Evolutionary conservation across 2,113 vertebrate genomes (phyloP).

Genomic region (Siphamia tubifer): DNA sequence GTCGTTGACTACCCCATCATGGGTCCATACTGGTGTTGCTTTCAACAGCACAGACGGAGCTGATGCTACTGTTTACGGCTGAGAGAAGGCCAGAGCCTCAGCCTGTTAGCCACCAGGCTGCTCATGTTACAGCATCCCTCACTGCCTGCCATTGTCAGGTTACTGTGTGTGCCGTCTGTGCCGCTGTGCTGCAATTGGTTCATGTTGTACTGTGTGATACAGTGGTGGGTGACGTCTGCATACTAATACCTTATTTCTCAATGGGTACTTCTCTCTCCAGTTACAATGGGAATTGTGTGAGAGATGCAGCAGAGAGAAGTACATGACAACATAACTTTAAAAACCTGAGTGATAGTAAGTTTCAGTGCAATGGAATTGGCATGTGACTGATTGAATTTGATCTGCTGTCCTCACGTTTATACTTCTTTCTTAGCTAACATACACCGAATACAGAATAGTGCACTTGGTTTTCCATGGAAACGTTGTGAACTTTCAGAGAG

Average conservation of each 20-base stretch:
- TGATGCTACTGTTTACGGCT: conserved; percentile 44
- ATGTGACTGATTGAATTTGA: too few relatives aligned
- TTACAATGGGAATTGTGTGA: conserved; percentile 8
- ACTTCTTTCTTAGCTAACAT: too few relatives aligned
- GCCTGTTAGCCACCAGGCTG: conserved; percentile 34
- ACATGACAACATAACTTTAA: neutral
- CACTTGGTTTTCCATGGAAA: neutral
- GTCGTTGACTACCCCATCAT: neutral
- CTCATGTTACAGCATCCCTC: conserved; percentile 71
- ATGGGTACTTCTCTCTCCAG: conserved; percentile 22
- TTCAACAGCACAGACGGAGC: neutral
- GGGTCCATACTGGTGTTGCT: neutral
- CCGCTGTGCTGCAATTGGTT: conserved; percentile 44
- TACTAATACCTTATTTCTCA: conserved; percentile 47
- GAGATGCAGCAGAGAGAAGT: neutral
- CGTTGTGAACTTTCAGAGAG: neutral
- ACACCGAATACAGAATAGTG: neutral
- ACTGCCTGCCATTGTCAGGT: conserved; percentile 65
- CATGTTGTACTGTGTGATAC: conserved; percentile 26
- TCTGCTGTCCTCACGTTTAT: too few relatives aligned
- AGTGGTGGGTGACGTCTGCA: conserved; percentile 47
- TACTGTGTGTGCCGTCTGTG: conserved; percentile 36
- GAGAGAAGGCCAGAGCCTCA: conserved; percentile 34
- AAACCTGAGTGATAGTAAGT: conserved; percentile 36
- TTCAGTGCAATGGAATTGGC: neutral